Evolutionary conservation across 30 jellyfish, hydroid and myxozoan species (phyloP).

Genomic region (Aurelia sp.): DNA sequence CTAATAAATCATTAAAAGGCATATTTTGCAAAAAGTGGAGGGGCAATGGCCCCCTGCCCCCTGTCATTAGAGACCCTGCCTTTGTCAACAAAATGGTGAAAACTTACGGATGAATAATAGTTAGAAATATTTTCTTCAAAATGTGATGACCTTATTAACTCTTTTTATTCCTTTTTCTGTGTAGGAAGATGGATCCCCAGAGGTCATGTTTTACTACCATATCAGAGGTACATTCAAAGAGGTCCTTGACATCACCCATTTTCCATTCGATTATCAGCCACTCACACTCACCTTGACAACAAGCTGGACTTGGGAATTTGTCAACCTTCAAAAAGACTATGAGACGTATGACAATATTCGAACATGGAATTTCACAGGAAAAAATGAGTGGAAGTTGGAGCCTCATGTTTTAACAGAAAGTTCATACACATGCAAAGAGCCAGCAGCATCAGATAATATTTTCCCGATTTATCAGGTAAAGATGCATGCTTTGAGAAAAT

Average conservation of each 20-base stretch:
- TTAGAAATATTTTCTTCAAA: neutral
- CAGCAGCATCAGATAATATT: constrained; percentile 72
- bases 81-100: too few relatives aligned
- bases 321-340: constrained; percentile 73
- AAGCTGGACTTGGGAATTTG: constrained; percentile 82
- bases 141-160: neutral
- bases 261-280: constrained; percentile 92
- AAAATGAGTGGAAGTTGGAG: constrained; percentile 90
- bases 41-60: too few relatives aligned
- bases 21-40: too few relatives aligned
- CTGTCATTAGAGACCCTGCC: too few relatives aligned
- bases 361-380: constrained; percentile 82
- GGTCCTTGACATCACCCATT: constrained; percentile 79
- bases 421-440: constrained; percentile 44
- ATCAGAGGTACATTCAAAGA: constrained; percentile 88
- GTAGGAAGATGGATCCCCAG: constrained; percentile 62
- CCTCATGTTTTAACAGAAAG: constrained; percentile 80
- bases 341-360: constrained; percentile 81
- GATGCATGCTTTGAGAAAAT: constrained; percentile 90
- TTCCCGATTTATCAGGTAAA: constrained; percentile 78
- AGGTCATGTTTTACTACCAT: constrained; percentile 68
- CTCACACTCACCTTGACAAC: constrained; percentile 84
- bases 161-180: neutral
- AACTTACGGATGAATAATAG: too few relatives aligned
- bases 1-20: too few relatives aligned